Base-by-base conservation (phyloP, 1,140 invertebrate genomes). In the Drusus annulatus region DNA sequence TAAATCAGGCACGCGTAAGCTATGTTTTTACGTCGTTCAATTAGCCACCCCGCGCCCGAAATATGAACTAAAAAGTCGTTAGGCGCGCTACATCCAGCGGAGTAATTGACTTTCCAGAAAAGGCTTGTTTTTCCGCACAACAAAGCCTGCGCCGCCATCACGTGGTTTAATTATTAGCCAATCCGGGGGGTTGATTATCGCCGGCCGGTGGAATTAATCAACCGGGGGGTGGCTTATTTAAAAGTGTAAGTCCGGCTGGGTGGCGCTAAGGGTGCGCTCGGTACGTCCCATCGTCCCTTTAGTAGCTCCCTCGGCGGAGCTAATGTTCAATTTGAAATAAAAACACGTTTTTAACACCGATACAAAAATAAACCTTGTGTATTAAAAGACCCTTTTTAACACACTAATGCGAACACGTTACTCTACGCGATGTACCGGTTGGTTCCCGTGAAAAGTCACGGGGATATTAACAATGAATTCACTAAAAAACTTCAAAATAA, bases 151-250 rank as follows among this genome's bases (percentile, higher is more conserved):
- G 75, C 54, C 52, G 28, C 73, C 73, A 23, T 74, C 79, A 73
- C 76, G 73, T 45, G 79, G 79, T 76, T 80, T 80, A 80, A 80
- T 80, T 80, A 80, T 76, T 76, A 68, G 73, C 63, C 75, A 65
- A 80, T 80, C 62, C 79, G 19, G 73, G 75, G 79, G 74, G 79
- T 80, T 80, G 79, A 80, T 80, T 76, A 80, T 80, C 51, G 60
- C 79, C 73, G 50, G 56, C 79, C 79, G 79, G 75, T 80, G 17
- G 54, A 80, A 80, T 80, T 80, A 80, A 80, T 80, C 79, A 80
- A 80, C 76, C 7, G 25, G 60, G 28, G 31, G 36, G 36, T 7
- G 51, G 68, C 28, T 69, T 69, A 50, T 69, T 69, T 69, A 69
- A 69, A 63, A 69, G 65, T 69, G 65, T 50, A 51, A 45, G 65